Evolutionary conservation across 2,113 vertebrate species (phyloP).

Genomic region (Sinocyclocheilus anshuiensis): DNA sequence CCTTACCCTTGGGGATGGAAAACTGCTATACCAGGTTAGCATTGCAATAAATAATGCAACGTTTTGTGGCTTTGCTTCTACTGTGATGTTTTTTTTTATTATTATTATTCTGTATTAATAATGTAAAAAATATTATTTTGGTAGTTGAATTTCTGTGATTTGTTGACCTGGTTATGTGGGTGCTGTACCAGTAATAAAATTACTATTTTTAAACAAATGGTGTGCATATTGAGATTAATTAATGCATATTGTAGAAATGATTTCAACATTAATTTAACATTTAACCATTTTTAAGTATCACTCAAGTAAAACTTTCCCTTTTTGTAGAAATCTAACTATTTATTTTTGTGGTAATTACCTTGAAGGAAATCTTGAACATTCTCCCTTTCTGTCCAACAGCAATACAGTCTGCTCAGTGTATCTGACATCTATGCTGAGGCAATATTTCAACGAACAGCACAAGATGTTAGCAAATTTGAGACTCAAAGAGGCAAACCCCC

Average conservation of each 20-base stretch:
- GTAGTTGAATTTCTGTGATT: neutral
- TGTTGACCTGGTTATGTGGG: neutral
- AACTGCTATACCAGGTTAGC: constrained; percentile 75
- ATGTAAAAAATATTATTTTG: neutral
- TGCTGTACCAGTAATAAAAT: neutral
- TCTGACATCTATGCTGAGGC: constrained; percentile 75
- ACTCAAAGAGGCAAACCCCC: constrained; percentile 51
- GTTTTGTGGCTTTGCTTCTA: neutral
- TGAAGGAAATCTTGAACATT: neutral
- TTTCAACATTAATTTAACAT: neutral
- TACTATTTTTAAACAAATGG: neutral
- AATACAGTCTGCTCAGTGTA: constrained; percentile 64
- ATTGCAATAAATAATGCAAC: constrained; percentile 9
- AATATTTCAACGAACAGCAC: constrained; percentile 75
- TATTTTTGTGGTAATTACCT: neutral
- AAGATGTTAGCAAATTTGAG: constrained; percentile 74
- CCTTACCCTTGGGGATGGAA: constrained; percentile 73
- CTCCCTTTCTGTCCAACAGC: constrained; percentile 56
- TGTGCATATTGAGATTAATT: neutral
- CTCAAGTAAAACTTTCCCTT: neutral
- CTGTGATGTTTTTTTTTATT: neutral
- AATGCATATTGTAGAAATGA: neutral
- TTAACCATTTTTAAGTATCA: neutral
- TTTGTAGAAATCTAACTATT: neutral
- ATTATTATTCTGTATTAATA: neutral